These are phyloP conservation scores for Cassiopea andromeda DNA, from an alignment of 30 jellyfish, hydroid and myxozoan genomes.

Conservation along the genomic window DNA sequence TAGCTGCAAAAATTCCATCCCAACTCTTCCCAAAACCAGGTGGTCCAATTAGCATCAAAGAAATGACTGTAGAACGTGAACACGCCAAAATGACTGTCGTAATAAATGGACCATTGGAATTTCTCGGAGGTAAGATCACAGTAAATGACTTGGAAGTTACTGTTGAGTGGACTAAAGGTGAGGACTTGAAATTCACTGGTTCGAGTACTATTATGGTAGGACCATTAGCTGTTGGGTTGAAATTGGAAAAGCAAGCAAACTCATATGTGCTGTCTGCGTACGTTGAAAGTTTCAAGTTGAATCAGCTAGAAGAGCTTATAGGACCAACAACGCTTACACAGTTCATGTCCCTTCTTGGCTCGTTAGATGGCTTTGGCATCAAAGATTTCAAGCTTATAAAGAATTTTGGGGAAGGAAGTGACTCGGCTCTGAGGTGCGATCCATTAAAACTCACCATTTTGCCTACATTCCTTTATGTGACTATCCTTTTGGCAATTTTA, in stretches of 20 bases:
- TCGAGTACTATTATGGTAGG: constrained; percentile 58
- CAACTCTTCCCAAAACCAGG: constrained; percentile 64
- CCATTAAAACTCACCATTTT: background rate
- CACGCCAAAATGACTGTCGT: constrained; percentile 42
- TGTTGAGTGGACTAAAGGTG: constrained; percentile 49
- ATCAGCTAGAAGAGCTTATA: constrained; percentile 22
- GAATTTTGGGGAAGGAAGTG: constrained; percentile 30
- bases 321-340: constrained; percentile 12
- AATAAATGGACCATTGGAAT: constrained; percentile 69
- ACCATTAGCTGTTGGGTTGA: constrained; percentile 46
- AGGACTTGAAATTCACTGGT: constrained; percentile 35
- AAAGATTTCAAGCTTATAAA: constrained; percentile 31
- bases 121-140: constrained; percentile 58
- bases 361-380: constrained; percentile 52
- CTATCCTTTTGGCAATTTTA: background rate
- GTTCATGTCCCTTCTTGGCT: constrained; percentile 21
- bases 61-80: constrained; percentile 27
- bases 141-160: constrained; percentile 56
- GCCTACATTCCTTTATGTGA: background rate
- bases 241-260: constrained; percentile 30
- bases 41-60: constrained; percentile 69
- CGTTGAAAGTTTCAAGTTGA: constrained; percentile 25
- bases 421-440: constrained; percentile 18
- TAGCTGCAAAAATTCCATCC: constrained; percentile 69
- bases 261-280: constrained; percentile 17